These are phyloP conservation scores for Leptopilina boulardi DNA, from an alignment of 1,140 invertebrate genomes.

Conservation along the genomic window DNA sequence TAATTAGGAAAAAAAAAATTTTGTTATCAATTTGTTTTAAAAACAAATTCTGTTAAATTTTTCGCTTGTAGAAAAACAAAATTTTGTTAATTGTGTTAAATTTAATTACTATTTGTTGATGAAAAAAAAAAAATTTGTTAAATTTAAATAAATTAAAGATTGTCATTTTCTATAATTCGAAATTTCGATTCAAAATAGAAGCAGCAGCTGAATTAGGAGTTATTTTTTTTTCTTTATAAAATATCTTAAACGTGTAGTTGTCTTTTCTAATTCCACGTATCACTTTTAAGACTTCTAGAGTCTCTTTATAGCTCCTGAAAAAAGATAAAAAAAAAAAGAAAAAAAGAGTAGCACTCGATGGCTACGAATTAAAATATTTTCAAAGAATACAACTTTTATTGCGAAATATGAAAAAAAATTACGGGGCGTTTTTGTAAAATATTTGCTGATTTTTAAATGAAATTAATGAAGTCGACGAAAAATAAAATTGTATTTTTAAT, in stretches of 20 bases:
- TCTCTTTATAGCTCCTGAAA: conserved; percentile 29
- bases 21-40: no score
- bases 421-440: conserved; percentile 6
- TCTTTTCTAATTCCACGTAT: conserved; percentile 26
- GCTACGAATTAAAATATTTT: conserved; percentile 27
- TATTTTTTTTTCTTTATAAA: background rate
- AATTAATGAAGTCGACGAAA: background rate
- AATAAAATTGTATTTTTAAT: background rate
- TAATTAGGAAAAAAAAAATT: no score
- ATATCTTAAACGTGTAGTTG: conserved; percentile 20
- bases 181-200: conserved; percentile 3
- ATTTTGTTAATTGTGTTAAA: no score
- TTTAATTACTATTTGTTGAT: no score
- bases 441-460: background rate
- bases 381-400: conserved; percentile 15
- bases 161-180: background rate
- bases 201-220: background rate
- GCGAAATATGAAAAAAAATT: background rate
- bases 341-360: conserved; percentile 15
- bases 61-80: no score
- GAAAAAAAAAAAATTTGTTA: no score
- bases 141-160: background rate
- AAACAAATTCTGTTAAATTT: no score
- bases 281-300: conserved; percentile 24
- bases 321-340: background rate